Percentiles rank a stretch among this genome's conserved stretches.
Conservation (phyloP, 2,888 invertebrate species). For the Phalangium opilio region DNA sequence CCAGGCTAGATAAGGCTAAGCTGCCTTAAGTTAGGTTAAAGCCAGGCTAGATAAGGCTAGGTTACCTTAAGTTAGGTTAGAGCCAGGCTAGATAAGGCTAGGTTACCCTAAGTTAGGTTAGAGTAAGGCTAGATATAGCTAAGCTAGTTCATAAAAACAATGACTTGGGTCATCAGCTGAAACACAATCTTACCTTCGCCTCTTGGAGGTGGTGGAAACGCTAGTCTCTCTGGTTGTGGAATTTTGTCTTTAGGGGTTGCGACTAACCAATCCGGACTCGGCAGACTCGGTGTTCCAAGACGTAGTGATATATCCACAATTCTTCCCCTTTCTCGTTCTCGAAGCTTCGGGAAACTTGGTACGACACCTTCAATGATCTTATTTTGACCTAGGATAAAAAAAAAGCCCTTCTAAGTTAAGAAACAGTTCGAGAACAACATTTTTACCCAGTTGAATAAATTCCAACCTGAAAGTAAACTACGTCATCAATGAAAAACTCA, state of each 20-base stretch:
- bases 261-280: slow-evolving; percentile 52
- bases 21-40: no score
- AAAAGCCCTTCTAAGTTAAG: background rate
- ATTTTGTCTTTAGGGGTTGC: slow-evolving; percentile 56
- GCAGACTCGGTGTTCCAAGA: slow-evolving; percentile 44
- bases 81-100: no score
- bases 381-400: slow-evolving; percentile 28
- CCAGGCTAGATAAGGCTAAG: no score
- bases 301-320: slow-evolving; percentile 55
- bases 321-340: slow-evolving; percentile 37
- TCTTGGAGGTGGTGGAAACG: slow-evolving; percentile 80
- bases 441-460: slow-evolving; percentile 3
- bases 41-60: no score
- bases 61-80: no score
- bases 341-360: slow-evolving; percentile 19
- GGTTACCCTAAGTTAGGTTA: no score
- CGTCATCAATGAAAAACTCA: slow-evolving; percentile 30
- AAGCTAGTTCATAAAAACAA: no score
- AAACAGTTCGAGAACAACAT: background rate
- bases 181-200: slow-evolving; percentile 49
- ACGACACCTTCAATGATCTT: slow-evolving; percentile 36
- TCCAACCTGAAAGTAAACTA: background rate
- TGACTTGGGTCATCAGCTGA: no score
- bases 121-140: no score
- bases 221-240: slow-evolving; percentile 62